These are phyloP conservation scores for Xenopus petersii DNA, from an alignment of 2,797 vertebrate genomes.

Conservation along the genomic window DNA sequence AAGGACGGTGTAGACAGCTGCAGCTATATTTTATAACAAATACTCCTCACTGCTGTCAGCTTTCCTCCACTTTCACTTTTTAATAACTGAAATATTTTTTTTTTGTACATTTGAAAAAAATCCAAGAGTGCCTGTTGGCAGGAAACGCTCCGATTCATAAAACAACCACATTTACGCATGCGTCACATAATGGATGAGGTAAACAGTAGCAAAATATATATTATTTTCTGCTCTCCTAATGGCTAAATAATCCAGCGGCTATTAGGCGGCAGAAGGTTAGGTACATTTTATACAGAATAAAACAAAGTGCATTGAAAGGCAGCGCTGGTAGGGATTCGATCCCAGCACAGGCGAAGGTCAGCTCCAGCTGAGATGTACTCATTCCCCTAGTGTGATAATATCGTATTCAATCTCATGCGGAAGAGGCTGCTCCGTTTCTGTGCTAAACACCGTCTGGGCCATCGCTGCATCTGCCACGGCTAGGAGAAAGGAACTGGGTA, in stretches of 20 bases:
- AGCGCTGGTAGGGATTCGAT: background rate
- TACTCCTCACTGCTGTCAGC: no score
- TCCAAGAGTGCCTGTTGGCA: no score
- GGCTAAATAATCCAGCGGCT: background rate
- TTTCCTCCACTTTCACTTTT: no score
- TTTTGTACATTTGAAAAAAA: no score
- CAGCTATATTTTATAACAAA: no score
- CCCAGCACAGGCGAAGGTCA: background rate
- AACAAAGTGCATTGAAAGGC: background rate
- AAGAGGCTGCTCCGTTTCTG: slow-evolving; percentile 89
- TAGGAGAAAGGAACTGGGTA: slow-evolving; percentile 51
- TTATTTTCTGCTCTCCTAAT: background rate
- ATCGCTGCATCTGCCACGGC: slow-evolving; percentile 87
- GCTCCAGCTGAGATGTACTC: background rate
- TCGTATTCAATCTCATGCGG: slow-evolving; percentile 90
- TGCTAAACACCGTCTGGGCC: slow-evolving; percentile 81
- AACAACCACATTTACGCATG: background rate
- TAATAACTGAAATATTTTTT: no score
- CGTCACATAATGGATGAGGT: background rate
- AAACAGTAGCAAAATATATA: background rate
- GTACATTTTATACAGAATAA: background rate
- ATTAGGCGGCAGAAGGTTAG: background rate
- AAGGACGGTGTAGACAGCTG: background rate
- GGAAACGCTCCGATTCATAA: background rate
- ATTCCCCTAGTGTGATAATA: slow-evolving; percentile 84